These are phyloP conservation scores for Tribolium madens DNA, from an alignment of 1,140 invertebrate species.

Conservation along the genomic window DNA sequence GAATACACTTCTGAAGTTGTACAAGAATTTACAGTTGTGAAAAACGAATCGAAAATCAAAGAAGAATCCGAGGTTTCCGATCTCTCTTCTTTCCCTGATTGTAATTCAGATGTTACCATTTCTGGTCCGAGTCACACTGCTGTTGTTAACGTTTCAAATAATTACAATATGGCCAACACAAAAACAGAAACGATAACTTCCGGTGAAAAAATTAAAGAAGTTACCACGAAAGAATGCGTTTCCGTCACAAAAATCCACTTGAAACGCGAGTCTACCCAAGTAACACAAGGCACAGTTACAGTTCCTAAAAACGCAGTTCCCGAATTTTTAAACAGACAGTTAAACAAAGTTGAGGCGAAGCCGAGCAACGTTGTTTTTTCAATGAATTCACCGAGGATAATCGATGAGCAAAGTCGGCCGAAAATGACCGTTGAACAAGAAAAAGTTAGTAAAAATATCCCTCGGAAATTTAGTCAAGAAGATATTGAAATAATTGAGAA, in stretches of 20 bases:
- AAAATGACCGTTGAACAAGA: conserved; percentile 41
- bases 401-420: conserved; percentile 50
- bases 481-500: conserved; percentile 68
- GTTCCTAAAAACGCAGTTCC: conserved; percentile 66
- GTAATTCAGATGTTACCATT: conserved; percentile 58
- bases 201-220: conserved; percentile 2
- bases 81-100: background rate
- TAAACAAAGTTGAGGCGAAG: conserved; percentile 75
- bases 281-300: conserved; percentile 52
- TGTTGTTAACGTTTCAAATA: conserved; percentile 58
- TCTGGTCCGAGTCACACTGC: conserved; percentile 64
- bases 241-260: conserved; percentile 63
- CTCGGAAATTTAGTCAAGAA: conserved; percentile 68
- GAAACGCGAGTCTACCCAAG: conserved; percentile 56
- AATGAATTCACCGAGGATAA: conserved; percentile 63
- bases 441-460: background rate
- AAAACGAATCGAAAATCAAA: conserved; percentile 15
- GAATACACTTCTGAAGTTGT: conserved; percentile 14
- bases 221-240: conserved; percentile 56
- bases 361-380: conserved; percentile 73
- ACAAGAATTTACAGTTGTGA: background rate
- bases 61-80: background rate
- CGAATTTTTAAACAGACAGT: conserved; percentile 78
- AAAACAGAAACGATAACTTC: conserved; percentile 37
- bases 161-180: conserved; percentile 37